Conservation (phyloP, 2,113 vertebrate genomes). For the Clupea harengus region DNA sequence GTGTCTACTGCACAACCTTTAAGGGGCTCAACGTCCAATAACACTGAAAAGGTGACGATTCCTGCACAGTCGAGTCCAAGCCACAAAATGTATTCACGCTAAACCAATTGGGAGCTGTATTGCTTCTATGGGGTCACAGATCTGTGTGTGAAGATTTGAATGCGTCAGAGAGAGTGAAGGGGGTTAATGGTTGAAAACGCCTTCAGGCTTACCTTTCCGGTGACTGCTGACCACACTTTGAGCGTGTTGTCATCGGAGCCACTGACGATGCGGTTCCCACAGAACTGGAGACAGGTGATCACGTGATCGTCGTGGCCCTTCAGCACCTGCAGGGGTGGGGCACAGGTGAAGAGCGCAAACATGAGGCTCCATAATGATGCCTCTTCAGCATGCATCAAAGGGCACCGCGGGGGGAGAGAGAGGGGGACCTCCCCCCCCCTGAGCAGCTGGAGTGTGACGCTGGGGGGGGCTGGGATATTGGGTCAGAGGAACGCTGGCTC, state of each 20-base stretch:
- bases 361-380: background rate
- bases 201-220: conserved; percentile 84
- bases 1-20: background rate
- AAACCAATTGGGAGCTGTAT: background rate
- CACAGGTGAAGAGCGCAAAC: background rate
- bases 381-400: background rate
- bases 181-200: background rate
- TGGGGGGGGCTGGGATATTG: background rate
- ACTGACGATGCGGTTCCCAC: conserved; percentile 95
- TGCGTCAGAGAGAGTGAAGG: background rate
- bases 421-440: background rate
- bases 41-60: too few species aligned
- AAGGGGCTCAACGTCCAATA: background rate
- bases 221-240: conserved; percentile 98
- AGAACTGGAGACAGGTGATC: conserved; percentile 98
- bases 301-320: conserved; percentile 98
- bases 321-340: conserved; percentile 78
- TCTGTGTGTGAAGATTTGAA: background rate
- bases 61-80: background rate
- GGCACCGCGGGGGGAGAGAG: background rate
- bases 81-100: background rate
- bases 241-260: conserved; percentile 98
- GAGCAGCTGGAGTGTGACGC: background rate
- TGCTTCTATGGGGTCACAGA: too few species aligned
- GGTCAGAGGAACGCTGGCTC: conserved; percentile 2